Evolutionary conservation across 2,888 invertebrate genomes (phyloP).

Genomic region (Celastrina argiolus): DNA sequence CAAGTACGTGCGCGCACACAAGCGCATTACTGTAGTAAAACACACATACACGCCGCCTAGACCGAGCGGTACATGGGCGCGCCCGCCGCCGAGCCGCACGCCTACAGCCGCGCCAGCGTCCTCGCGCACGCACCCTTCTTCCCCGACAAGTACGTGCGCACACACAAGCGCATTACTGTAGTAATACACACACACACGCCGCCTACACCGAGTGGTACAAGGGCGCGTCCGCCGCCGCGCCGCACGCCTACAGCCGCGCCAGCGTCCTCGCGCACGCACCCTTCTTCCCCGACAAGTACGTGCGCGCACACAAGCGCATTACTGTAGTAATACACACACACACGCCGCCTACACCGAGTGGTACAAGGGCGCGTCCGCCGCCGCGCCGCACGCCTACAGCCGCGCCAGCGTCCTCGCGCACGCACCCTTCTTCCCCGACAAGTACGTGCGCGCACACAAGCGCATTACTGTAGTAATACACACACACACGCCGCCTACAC

Average conservation of each 20-base stretch:
- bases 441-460: too few species aligned
- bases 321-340: conserved; percentile 47
- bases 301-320: too few species aligned
- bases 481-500: too few species aligned
- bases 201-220: conserved; percentile 83
- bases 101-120: conserved; percentile 87
- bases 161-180: too few species aligned
- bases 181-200: conserved; percentile 26
- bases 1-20: conserved; percentile 81
- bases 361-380: conserved; percentile 83
- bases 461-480: too few species aligned
- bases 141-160: conserved; percentile 87
- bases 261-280: conserved; percentile 88
- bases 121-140: conserved; percentile 90
- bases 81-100: conserved; percentile 75
- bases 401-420: conserved; percentile 89
- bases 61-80: conserved; percentile 80
- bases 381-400: conserved; percentile 96
- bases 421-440: conserved; percentile 91
- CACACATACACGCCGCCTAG: conserved; percentile 36
- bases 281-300: conserved; percentile 93
- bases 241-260: conserved; percentile 96
- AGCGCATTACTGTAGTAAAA: too few species aligned
- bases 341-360: conserved; percentile 59
- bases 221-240: conserved; percentile 80